Conservation (phyloP, 1,140 invertebrate species). For the Eufriesea mexicana region DNA sequence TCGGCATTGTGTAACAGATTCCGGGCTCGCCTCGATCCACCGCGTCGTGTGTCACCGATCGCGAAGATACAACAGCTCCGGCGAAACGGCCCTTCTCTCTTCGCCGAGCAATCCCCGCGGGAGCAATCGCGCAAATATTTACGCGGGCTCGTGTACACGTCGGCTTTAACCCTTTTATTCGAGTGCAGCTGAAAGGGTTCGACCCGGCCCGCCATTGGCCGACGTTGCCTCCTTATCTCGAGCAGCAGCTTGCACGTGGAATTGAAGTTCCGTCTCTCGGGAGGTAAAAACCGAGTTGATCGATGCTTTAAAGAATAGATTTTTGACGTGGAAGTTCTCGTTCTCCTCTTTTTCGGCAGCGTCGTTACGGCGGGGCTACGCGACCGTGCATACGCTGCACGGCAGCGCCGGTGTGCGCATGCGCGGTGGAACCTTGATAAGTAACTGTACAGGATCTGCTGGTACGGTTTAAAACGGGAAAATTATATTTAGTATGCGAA, state of each 20-base stretch:
- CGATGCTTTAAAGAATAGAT: not conserved
- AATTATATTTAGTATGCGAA: too few relatives aligned
- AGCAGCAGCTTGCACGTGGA: not conserved
- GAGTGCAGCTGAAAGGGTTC: conserved; percentile 22
- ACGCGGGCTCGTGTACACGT: conserved; percentile 33
- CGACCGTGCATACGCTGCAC: too few relatives aligned
- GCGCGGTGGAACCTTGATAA: too few relatives aligned
- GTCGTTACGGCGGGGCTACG: too few relatives aligned
- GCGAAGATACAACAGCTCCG: not conserved
- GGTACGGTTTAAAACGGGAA: too few relatives aligned
- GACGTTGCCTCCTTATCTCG: conserved; percentile 2
- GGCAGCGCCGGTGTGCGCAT: too few relatives aligned
- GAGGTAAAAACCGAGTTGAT: too few relatives aligned
- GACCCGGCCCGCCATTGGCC: not conserved
- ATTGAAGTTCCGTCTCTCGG: not conserved
- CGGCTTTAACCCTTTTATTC: conserved; percentile 43
- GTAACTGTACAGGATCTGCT: too few relatives aligned
- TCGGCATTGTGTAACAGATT: not conserved
- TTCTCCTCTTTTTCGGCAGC: too few relatives aligned
- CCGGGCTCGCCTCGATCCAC: not conserved
- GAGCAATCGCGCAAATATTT: conserved; percentile 56
- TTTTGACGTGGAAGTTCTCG: not conserved
- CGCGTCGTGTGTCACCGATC: not conserved
- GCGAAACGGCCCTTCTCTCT: not conserved
- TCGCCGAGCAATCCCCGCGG: conserved; percentile 12